Percentiles rank a stretch among this genome's conserved stretches.
Conservation (phyloP, 2,888 invertebrate genomes). For the Acleris sparsana region DNA sequence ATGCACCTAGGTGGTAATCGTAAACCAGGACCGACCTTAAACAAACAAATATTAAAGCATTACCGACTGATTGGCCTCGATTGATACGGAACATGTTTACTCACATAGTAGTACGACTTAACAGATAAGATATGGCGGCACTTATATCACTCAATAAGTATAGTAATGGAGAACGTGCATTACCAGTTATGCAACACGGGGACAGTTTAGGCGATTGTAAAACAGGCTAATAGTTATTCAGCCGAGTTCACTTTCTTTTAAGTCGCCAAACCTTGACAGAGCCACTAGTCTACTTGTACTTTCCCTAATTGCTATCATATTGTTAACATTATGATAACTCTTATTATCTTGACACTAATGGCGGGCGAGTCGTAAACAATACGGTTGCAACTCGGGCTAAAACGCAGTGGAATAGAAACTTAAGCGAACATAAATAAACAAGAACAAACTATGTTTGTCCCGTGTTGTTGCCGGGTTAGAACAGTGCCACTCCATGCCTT, state of each 20-base stretch:
- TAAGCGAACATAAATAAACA: no score
- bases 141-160: constrained; percentile 35
- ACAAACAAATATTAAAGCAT: constrained; percentile 46
- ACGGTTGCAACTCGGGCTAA: no score
- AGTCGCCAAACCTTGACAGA: no score
- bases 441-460: no score
- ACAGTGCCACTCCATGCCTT: no score
- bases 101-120: constrained; percentile 55
- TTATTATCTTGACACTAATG: no score
- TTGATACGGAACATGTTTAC: constrained; percentile 65
- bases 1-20: constrained; percentile 13
- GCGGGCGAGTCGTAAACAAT: no score
- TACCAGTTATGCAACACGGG: constrained; percentile 27
- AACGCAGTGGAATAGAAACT: no score
- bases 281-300: no score
- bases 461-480: no score
- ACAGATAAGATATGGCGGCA: constrained; percentile 54
- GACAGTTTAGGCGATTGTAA: constrained; percentile 5
- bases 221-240: neutral
- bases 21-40: constrained; percentile 32
- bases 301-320: no score
- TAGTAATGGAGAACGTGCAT: constrained; percentile 35
- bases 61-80: constrained; percentile 63
- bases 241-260: neutral
- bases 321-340: no score